These are phyloP conservation scores for Papilio protenor DNA, from an alignment of 2,888 invertebrate genomes.

Conservation along the genomic window DNA sequence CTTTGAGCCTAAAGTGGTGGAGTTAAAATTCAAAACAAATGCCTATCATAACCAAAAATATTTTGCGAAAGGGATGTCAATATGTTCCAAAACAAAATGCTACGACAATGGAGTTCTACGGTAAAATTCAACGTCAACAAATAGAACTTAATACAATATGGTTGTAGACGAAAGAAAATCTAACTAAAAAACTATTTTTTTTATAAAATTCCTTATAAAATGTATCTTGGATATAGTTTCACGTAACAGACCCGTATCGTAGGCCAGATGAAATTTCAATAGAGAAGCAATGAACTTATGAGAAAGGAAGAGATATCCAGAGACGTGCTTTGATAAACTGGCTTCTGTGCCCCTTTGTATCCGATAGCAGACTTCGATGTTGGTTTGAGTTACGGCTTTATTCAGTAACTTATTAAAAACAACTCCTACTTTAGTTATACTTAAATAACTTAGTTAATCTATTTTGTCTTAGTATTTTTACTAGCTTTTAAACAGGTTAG, in stretches of 20 bases:
- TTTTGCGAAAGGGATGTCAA: too few species aligned
- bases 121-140: too few species aligned
- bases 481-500: too few species aligned
- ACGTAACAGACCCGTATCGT: constrained; percentile 26
- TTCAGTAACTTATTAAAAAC: constrained; percentile 57
- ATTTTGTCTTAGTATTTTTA: too few species aligned
- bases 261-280: constrained; percentile 33
- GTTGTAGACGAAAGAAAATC: neutral
- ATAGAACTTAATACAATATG: too few species aligned
- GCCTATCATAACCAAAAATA: too few species aligned
- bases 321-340: constrained; percentile 73
- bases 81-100: too few species aligned
- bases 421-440: constrained; percentile 39
- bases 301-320: constrained; percentile 65
- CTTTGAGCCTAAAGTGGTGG: too few species aligned
- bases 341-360: constrained; percentile 67
- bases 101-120: too few species aligned
- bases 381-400: constrained; percentile 60
- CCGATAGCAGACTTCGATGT: constrained; percentile 58
- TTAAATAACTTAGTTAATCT: too few species aligned
- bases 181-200: neutral
- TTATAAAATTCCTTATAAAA: neutral
- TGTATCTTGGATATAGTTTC: constrained; percentile 9
- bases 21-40: too few species aligned
- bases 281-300: constrained; percentile 61